Conservation (phyloP, 2,797 vertebrate genomes). For the Chaetophractus vellerosus region DNA sequence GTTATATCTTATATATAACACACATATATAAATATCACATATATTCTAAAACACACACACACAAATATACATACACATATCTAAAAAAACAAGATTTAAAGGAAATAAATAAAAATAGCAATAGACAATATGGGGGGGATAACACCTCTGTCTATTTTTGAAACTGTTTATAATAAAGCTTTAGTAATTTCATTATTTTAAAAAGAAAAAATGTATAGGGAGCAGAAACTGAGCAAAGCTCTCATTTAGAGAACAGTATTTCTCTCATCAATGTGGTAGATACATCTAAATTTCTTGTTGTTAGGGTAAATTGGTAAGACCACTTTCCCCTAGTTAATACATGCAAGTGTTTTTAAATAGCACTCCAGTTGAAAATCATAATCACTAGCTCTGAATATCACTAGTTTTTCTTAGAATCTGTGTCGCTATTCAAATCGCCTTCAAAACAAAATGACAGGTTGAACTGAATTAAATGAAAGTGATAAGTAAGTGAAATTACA, state of each 20-base stretch:
- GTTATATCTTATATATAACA: neutral
- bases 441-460: neutral
- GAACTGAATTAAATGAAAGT: neutral
- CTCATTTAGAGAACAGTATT: neutral
- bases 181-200: neutral
- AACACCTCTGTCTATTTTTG: neutral
- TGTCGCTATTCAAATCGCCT: neutral
- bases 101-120: neutral
- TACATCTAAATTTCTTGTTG: neutral
- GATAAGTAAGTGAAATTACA: neutral
- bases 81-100: conserved; percentile 9
- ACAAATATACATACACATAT: neutral
- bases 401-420: neutral
- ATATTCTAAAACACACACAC: neutral
- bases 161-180: neutral
- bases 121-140: neutral
- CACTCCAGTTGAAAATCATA: neutral
- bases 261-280: neutral
- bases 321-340: neutral
- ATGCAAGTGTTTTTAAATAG: neutral
- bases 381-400: neutral
- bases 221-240: neutral
- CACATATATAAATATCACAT: neutral
- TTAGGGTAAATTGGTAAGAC: neutral
- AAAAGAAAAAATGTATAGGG: neutral